Base-by-base conservation (phyloP, 2,797 vertebrate genomes). In the Pseudopleuronectes americanus region DNA sequence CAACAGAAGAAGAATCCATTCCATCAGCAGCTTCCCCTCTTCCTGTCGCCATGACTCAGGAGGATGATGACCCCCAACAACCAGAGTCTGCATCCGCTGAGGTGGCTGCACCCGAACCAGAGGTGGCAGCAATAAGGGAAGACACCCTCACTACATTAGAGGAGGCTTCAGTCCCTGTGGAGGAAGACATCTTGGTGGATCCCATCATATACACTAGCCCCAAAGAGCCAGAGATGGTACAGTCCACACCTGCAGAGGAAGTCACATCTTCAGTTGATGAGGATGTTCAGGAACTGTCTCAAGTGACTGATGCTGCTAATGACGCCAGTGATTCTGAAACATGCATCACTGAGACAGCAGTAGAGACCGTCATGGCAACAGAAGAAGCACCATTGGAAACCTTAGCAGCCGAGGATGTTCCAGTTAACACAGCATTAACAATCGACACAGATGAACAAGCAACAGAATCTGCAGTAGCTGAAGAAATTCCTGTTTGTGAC, bases 201-300 rank as follows among this genome's bases (percentile, higher is more conserved):
- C 19, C 62, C 22, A 48, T 57, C 3, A 16, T 10, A 17, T 61
- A 69, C 23, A 5, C 62, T 3, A 16, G 28, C 19, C 4, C 21
- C 0, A 6, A 7, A 31, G 63, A 84, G 58, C 38, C 68, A 43
- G 70, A 77, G 58, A n/a, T 79, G 59, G 75, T 52, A 13, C 71
- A 59, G 5, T 16, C 76, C 65, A 71, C 51, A 21, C 38, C 10
- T 1, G 59, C 55, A 10, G 79, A 81, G 52, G 64, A 81, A 13
- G 59, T 53, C 23, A 6, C 0, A 2, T 56, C 64, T 13, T 54
- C 74, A 3, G 0, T 23, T 24, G 64, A 86, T 70, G 48, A 26
- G 2, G 45, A 67, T 9, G 24, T 81, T 53, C 26, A 64, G 57
- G 72, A 77, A 23, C 8, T 43, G 48, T 65, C 79, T 68, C 1